Conservation (phyloP, 2,888 invertebrate genomes). For the Pecten maximus region DNA sequence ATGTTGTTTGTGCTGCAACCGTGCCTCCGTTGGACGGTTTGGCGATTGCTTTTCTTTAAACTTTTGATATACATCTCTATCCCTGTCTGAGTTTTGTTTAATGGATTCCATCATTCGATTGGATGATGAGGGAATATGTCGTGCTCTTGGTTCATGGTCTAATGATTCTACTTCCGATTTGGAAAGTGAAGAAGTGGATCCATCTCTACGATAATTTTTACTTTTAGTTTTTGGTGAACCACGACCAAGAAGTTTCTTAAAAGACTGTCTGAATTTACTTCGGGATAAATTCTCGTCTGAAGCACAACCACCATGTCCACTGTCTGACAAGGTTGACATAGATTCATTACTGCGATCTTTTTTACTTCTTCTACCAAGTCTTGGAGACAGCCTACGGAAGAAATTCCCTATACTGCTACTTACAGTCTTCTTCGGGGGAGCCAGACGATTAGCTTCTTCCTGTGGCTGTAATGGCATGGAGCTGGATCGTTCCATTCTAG, state of each 20-base stretch:
- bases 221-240: slow-evolving; percentile 44
- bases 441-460: slow-evolving; percentile 60
- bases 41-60: slow-evolving; percentile 77
- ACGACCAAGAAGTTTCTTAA: slow-evolving; percentile 72
- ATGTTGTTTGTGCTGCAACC: slow-evolving; percentile 45
- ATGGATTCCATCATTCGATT: slow-evolving; percentile 72
- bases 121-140: slow-evolving; percentile 44
- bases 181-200: slow-evolving; percentile 37
- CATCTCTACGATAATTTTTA: slow-evolving; percentile 47
- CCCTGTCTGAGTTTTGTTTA: slow-evolving; percentile 69
- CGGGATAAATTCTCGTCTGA: slow-evolving; percentile 65
- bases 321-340: slow-evolving; percentile 67
- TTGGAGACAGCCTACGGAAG: slow-evolving; percentile 76
- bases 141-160: slow-evolving; percentile 23
- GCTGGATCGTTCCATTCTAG: slow-evolving; percentile 58
- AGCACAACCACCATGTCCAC: slow-evolving; percentile 64
- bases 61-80: slow-evolving; percentile 74
- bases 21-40: slow-evolving; percentile 58
- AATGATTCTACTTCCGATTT: slow-evolving; percentile 37
- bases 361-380: slow-evolving; percentile 61
- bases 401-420: slow-evolving; percentile 79
- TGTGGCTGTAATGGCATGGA: slow-evolving; percentile 60
- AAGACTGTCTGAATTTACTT: slow-evolving; percentile 72
- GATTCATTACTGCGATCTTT: slow-evolving; percentile 68
- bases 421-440: slow-evolving; percentile 74